These are phyloP conservation scores for Hippolais icterina DNA, from an alignment of 2,113 vertebrate species.

Conservation along the genomic window DNA sequence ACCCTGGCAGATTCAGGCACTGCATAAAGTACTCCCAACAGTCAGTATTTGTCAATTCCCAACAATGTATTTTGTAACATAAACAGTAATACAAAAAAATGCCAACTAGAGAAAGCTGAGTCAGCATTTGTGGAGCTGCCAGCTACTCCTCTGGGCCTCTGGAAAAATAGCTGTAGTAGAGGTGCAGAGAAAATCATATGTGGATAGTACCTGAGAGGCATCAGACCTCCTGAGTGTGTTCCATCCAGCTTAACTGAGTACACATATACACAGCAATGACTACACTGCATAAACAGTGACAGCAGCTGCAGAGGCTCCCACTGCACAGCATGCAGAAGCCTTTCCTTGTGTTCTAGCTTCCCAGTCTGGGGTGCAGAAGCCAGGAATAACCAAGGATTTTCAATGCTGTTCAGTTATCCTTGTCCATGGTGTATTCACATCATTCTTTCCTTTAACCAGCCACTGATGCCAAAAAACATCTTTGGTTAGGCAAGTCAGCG, in stretches of 20 bases:
- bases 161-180: background rate
- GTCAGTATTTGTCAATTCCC: background rate
- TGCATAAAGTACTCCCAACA: background rate
- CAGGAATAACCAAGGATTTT: background rate
- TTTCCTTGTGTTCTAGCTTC: background rate
- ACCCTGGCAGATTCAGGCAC: background rate
- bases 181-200: background rate
- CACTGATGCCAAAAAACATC: background rate
- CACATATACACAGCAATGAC: fast-evolving
- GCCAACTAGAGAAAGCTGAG: background rate
- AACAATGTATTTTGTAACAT: background rate
- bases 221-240: background rate
- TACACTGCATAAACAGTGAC: background rate
- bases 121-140: background rate
- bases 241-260: background rate
- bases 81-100: background rate
- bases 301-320: background rate
- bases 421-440: background rate
- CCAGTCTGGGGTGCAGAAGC: background rate
- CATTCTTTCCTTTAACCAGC: background rate
- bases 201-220: background rate
- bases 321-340: background rate
- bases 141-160: background rate
- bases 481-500: background rate
- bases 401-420: background rate